Percentiles rank a stretch among this genome's conserved stretches.
phyloP scores from a whole-genome alignment of 2,888 invertebrate genomes.

The Gryllus longicercus region DNA sequence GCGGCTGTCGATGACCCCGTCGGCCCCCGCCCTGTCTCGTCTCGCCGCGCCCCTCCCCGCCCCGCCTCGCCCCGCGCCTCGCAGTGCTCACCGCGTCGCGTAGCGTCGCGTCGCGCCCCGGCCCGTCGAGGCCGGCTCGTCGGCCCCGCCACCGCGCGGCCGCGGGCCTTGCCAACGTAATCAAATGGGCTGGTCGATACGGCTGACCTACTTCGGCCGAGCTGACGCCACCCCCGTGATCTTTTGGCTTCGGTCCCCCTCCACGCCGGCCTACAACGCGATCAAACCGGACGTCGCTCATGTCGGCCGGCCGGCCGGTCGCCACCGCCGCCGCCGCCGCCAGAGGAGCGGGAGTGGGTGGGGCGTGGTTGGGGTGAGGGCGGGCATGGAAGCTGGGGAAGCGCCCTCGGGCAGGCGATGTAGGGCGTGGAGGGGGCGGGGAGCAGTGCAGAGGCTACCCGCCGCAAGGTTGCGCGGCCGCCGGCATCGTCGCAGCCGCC shows the following conservation, averaged over 20 bases:
- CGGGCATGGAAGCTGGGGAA: no score
- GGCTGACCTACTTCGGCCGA: not conserved
- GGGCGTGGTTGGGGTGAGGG: not conserved
- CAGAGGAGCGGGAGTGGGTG: not conserved
- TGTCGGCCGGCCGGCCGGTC: not conserved
- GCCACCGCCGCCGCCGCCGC: not conserved
- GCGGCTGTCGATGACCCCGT: slow-evolving; percentile 17
- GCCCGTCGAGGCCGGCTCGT: slow-evolving; percentile 19
- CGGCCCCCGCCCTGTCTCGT: slow-evolving; percentile 34
- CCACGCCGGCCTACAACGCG: not conserved
- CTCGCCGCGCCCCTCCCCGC: slow-evolving; percentile 30
- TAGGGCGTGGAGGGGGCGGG: no score
- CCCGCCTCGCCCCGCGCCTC: slow-evolving; percentile 29
- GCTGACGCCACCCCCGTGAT: not conserved
- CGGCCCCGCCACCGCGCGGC: slow-evolving; percentile 33
- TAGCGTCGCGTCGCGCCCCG: slow-evolving; percentile 29
- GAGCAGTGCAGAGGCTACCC: no score
- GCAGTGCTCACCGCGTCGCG: slow-evolving; percentile 34
- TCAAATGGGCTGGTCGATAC: slow-evolving; percentile 17
- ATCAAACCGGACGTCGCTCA: not conserved
- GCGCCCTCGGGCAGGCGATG: no score
- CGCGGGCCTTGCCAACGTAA: slow-evolving; percentile 37
- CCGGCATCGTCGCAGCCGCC: no score
- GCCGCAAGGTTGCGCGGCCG: no score
- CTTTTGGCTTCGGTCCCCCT: not conserved